Conservation (phyloP, 2,797 vertebrate species). For the Spinus olivaceus region DNA sequence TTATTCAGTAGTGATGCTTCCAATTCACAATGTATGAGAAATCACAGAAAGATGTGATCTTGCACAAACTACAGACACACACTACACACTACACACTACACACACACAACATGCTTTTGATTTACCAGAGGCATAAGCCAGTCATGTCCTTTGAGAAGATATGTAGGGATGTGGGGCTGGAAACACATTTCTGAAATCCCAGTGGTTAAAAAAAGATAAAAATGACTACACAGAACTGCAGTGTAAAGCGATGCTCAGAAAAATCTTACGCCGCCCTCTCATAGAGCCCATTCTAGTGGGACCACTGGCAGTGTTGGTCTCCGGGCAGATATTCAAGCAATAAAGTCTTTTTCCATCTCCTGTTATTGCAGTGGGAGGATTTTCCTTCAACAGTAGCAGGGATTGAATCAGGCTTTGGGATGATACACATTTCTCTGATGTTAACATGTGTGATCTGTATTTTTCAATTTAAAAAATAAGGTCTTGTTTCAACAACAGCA, state of each 20-base stretch:
- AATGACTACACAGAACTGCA: neutral
- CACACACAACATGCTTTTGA: neutral
- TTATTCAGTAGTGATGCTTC: constrained; percentile 57
- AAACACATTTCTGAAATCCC: constrained; percentile 18
- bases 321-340: neutral
- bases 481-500: neutral
- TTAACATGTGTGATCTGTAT: neutral
- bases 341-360: neutral
- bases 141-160: neutral
- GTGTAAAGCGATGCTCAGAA: neutral
- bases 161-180: neutral
- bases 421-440: neutral
- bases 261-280: neutral
- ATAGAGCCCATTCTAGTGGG: neutral
- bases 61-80: constrained; percentile 14
- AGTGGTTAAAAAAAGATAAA: neutral
- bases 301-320: neutral
- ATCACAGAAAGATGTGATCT: constrained; percentile 14
- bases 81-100: neutral
- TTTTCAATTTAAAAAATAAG: neutral
- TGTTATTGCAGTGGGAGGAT: neutral
- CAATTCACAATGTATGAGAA: constrained; percentile 37
- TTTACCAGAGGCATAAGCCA: constrained; percentile 10
- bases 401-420: neutral
- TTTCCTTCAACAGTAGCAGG: neutral